Conservation (phyloP, 2,113 vertebrate genomes). For the Apus apus region DNA sequence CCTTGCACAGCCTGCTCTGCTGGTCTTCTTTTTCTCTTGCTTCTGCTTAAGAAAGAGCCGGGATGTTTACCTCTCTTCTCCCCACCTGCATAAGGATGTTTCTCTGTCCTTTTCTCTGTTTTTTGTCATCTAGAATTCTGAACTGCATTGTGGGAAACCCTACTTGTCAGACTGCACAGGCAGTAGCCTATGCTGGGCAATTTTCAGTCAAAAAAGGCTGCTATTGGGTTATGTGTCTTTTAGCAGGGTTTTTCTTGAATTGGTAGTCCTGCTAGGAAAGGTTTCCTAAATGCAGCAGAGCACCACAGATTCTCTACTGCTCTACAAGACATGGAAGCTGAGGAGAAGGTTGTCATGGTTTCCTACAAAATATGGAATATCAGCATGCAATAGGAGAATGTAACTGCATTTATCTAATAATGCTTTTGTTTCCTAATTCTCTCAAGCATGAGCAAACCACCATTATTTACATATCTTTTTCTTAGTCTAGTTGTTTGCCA, state of each 20-base stretch:
- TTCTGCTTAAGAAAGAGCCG: not conserved
- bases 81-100: rapidly evolving
- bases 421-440: not conserved
- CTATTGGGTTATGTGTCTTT: not conserved
- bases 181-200: not conserved
- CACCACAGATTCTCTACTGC: not conserved
- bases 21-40: not conserved
- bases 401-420: not conserved
- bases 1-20: not conserved
- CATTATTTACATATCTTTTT: not conserved
- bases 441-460: rapidly evolving
- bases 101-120: not conserved
- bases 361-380: not conserved
- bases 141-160: not conserved
- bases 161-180: not conserved
- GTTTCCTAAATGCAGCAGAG: not conserved
- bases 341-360: not conserved
- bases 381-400: not conserved
- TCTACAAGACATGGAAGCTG: not conserved
- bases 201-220: not conserved
- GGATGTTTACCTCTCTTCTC: not conserved
- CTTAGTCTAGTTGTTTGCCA: not conserved
- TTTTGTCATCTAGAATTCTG: not conserved
- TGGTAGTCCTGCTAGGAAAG: not conserved
- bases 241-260: not conserved